Percentiles rank a stretch among this genome's conserved stretches.
Conservation (phyloP, 2,113 vertebrate species). For the Hippocampus guttulatus region DNA sequence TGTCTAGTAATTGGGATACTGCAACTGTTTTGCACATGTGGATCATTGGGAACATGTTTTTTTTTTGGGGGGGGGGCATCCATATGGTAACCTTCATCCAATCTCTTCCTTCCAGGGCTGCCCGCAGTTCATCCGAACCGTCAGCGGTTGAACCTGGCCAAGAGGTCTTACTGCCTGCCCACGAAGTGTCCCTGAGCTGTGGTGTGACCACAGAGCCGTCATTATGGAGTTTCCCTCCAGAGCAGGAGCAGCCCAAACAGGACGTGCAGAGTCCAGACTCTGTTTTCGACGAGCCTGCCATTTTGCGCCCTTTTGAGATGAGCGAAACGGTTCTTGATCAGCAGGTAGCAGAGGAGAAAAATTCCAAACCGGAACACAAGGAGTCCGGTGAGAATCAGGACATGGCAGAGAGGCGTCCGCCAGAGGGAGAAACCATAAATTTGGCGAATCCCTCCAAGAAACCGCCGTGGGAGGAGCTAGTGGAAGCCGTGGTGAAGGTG, state of each 20-base stretch:
- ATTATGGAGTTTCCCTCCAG: constrained; percentile 48
- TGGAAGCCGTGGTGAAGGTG: constrained; percentile 72
- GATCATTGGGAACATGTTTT: no score
- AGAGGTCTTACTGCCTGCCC: constrained; percentile 5
- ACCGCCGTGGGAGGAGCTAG: constrained; percentile 72
- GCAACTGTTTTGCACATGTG: neutral
- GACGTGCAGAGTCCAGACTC: constrained; percentile 19
- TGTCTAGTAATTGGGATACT: neutral
- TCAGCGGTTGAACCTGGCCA: constrained; percentile 40
- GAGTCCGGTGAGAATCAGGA: constrained; percentile 16
- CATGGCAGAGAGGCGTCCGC: constrained; percentile 26
- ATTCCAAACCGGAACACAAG: constrained; percentile 9
- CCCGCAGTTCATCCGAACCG: constrained; percentile 21
- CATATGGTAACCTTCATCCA: neutral
- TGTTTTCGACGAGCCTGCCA: constrained; percentile 19
- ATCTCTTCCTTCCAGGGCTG: constrained; percentile 24
- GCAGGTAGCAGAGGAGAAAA: constrained; percentile 32
- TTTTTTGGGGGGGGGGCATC: no score
- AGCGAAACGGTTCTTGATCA: constrained; percentile 25
- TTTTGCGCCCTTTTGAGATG: neutral
- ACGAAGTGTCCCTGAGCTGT: constrained; percentile 62
- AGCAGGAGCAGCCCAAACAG: constrained; percentile 36
- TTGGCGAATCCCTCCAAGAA: constrained; percentile 24
- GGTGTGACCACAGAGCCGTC: constrained; percentile 68
- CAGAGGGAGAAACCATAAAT: constrained; percentile 37